Conservation (phyloP, 1,140 invertebrate species). For the Trachelipus rathkii region DNA sequence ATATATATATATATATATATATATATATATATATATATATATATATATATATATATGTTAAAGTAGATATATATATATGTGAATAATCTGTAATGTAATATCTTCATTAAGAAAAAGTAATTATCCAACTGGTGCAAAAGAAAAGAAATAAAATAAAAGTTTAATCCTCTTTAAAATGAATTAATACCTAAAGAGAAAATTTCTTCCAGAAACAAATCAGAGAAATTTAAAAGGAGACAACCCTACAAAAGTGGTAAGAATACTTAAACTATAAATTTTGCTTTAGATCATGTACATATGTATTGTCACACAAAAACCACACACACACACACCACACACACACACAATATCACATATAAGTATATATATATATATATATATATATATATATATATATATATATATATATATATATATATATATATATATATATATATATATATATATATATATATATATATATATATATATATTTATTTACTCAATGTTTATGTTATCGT, state of each 20-base stretch:
- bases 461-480: too few species aligned
- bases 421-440: slow-evolving; percentile 6
- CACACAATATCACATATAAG: too few species aligned
- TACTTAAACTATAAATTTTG: too few species aligned
- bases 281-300: too few species aligned
- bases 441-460: background rate
- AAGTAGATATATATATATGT: too few species aligned
- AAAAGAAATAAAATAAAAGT: background rate
- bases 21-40: too few species aligned
- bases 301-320: background rate
- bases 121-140: background rate
- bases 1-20: too few species aligned
- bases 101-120: background rate
- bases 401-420: background rate
- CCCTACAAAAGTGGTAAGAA: background rate
- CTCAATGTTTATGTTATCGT: too few species aligned
- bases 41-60: too few species aligned
- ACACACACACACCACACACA: slow-evolving; percentile 2
- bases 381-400: slow-evolving; percentile 22
- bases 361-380: slow-evolving; percentile 26
- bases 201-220: background rate
- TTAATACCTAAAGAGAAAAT: background rate
- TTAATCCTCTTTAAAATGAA: background rate
- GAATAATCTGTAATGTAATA: too few species aligned
- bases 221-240: background rate